Conservation (phyloP, 1,140 invertebrate species). For the Planococcus citri region DNA sequence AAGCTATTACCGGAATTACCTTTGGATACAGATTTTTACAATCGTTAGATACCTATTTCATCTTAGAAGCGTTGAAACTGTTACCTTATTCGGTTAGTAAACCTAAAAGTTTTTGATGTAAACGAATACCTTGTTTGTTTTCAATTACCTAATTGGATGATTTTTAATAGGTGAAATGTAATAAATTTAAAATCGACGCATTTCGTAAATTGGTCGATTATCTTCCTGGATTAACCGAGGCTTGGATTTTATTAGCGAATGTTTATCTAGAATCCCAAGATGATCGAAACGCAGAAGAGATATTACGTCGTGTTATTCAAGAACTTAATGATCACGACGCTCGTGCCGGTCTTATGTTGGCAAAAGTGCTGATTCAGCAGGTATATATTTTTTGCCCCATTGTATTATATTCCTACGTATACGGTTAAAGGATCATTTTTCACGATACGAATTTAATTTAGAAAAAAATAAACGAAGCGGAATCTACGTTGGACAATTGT, state of each 20-base stretch:
- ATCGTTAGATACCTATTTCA: constrained; percentile 70
- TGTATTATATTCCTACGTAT: no score
- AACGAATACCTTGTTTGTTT: background rate
- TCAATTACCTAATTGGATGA: background rate
- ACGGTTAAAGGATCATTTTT: no score
- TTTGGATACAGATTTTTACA: constrained; percentile 65
- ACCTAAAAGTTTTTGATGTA: background rate
- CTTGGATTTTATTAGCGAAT: constrained; percentile 39
- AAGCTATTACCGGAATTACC: constrained; percentile 43
- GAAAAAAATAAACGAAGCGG: constrained; percentile 60
- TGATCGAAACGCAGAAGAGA: constrained; percentile 49
- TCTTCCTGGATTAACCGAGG: constrained; percentile 66
- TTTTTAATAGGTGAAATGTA: background rate
- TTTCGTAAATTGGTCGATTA: constrained; percentile 60
- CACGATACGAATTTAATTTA: no score
- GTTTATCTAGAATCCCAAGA: constrained; percentile 52
- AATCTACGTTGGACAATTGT: constrained; percentile 73
- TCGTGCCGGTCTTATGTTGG: constrained; percentile 73
- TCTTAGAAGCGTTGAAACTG: constrained; percentile 54
- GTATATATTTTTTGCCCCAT: constrained; percentile 22
- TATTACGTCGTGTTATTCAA: constrained; percentile 54
- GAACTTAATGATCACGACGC: constrained; percentile 59
- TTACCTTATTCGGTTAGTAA: background rate
- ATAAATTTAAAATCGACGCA: background rate
- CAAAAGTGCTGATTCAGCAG: constrained; percentile 59